These are phyloP conservation scores for Seriola dumerili DNA, from an alignment of 2,113 vertebrate species.

Conservation along the genomic window DNA sequence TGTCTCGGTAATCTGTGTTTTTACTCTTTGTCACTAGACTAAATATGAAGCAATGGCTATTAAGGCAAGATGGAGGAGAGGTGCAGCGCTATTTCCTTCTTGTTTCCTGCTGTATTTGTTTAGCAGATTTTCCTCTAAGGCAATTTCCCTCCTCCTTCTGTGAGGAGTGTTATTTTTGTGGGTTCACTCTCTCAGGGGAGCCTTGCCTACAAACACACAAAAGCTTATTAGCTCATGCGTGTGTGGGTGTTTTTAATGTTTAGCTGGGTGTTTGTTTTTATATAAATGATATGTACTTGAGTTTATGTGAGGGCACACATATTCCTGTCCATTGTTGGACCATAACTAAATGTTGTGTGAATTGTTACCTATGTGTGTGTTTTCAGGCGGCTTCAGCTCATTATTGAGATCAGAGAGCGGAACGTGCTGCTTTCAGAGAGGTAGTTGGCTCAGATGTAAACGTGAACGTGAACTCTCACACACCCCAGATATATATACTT, in stretches of 20 bases:
- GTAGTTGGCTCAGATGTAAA: constrained; percentile 12
- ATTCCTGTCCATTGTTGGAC: constrained; percentile 27
- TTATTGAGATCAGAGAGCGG: constrained; percentile 63
- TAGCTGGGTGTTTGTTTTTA: constrained; percentile 54
- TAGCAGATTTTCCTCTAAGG: constrained; percentile 67
- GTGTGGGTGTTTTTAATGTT: constrained; percentile 57
- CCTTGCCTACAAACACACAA: constrained; percentile 70
- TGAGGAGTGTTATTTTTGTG: constrained; percentile 66
- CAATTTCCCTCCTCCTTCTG: constrained; percentile 49
- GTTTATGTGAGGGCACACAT: constrained; percentile 15
- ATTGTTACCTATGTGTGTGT: constrained; percentile 38
- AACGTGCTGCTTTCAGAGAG: constrained; percentile 46
- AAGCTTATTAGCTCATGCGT: constrained; percentile 72
- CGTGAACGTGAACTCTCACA: not conserved
- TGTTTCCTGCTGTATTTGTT: constrained; percentile 71
- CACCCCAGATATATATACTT: constrained; percentile 10
- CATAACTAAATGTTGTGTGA: constrained; percentile 7
- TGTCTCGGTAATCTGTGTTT: constrained; percentile 20
- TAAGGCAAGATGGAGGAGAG: constrained; percentile 29
- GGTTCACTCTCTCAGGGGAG: constrained; percentile 66
- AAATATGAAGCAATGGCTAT: constrained; percentile 27
- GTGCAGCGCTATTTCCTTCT: constrained; percentile 55
- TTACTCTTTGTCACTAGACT: constrained; percentile 31
- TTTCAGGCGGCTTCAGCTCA: constrained; percentile 51
- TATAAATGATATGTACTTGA: constrained; percentile 33